Conservation (phyloP, 1,140 invertebrate genomes). For the Drosophila melanica region DNA sequence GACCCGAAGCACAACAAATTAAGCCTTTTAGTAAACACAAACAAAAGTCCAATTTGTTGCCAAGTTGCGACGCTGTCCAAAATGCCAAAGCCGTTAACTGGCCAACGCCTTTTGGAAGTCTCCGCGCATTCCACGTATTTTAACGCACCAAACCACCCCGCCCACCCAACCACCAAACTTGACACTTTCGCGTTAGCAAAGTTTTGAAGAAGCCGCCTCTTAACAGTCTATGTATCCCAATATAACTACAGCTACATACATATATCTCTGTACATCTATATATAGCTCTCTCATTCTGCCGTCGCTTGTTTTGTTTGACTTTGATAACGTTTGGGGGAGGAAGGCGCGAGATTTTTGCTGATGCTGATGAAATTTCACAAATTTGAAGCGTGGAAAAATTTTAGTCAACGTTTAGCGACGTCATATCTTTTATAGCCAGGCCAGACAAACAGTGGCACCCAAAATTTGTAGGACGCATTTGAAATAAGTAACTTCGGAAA, state of each 20-base stretch:
- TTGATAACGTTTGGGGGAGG: slow-evolving; percentile 52
- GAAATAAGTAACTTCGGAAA: neutral
- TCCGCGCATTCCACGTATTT: slow-evolving; percentile 1
- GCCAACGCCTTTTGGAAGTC: slow-evolving; percentile 29
- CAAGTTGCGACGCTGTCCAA: slow-evolving; percentile 73
- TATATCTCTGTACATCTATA: slow-evolving; percentile 2
- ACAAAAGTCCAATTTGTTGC: slow-evolving; percentile 81
- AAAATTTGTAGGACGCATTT: neutral
- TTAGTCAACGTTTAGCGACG: slow-evolving; percentile 45
- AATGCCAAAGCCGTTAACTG: slow-evolving; percentile 73
- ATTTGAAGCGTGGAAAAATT: slow-evolving; percentile 73
- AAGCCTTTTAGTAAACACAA: slow-evolving; percentile 81
- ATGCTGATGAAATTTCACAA: slow-evolving; percentile 70
- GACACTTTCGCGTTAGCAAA: slow-evolving; percentile 21
- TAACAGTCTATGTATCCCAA: slow-evolving; percentile 3
- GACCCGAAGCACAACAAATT: slow-evolving; percentile 75
- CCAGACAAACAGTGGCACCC: slow-evolving; percentile 15
- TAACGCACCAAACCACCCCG: neutral
- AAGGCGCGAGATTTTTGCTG: slow-evolving; percentile 50
- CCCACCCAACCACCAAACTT: slow-evolving; percentile 8
- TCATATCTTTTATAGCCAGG: slow-evolving; percentile 57
- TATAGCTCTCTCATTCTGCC: slow-evolving; percentile 6
- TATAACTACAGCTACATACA: slow-evolving; percentile 5
- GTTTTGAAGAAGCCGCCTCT: neutral
- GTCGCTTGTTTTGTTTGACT: slow-evolving; percentile 61